phyloP scores from a whole-genome alignment of 2,888 invertebrate genomes.

The Campopleginae sp. region DNA sequence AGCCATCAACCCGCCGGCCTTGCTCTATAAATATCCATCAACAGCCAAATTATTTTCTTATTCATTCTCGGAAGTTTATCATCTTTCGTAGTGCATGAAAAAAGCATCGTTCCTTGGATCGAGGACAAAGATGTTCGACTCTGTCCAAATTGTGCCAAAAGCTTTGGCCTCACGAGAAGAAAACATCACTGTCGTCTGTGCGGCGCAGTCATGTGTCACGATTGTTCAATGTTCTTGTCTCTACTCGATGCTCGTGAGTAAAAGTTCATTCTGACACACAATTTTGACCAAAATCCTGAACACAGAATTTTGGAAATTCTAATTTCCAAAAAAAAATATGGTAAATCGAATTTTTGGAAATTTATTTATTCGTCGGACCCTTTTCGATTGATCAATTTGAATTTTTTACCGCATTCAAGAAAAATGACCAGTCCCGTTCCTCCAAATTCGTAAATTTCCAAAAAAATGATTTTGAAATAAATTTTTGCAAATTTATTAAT shows the following conservation, averaged over 20 bases:
- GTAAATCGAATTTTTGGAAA: too few species aligned
- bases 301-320: neutral
- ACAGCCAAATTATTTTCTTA: neutral
- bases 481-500: too few species aligned
- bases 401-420: slow-evolving; percentile 80
- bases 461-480: too few species aligned
- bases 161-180: slow-evolving; percentile 94
- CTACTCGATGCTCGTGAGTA: slow-evolving; percentile 91
- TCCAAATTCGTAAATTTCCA: too few species aligned
- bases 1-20: neutral
- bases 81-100: slow-evolving; percentile 86
- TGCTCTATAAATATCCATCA: neutral
- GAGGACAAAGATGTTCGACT: slow-evolving; percentile 95
- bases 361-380: too few species aligned
- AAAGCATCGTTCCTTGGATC: slow-evolving; percentile 94
- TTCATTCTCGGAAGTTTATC: neutral
- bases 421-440: slow-evolving; percentile 86
- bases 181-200: slow-evolving; percentile 99
- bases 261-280: neutral
- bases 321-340: neutral
- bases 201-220: slow-evolving; percentile 96
- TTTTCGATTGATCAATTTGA: neutral
- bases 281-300: too few species aligned
- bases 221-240: slow-evolving; percentile 94
- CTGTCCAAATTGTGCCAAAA: slow-evolving; percentile 96